Percentiles rank a stretch among this genome's conserved stretches.
Conservation (phyloP, 2,113 vertebrate genomes). For the Coreoperca whiteheadi region DNA sequence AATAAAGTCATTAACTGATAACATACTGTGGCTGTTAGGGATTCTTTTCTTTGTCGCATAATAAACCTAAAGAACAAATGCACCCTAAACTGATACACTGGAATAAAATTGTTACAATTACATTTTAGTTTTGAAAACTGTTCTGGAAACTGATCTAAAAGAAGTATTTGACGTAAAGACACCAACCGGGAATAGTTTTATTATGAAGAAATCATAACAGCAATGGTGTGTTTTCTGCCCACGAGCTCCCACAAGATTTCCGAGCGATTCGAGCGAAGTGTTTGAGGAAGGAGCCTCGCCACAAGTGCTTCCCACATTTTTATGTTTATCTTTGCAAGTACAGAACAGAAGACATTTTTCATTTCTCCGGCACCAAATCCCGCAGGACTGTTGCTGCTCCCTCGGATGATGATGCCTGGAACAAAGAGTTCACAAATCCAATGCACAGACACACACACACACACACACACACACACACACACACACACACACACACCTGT, state of each 20-base stretch:
- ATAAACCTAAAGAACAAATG: conserved; percentile 12
- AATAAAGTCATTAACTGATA: conserved; percentile 62
- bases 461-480: conserved; percentile 7
- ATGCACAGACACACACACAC: background rate
- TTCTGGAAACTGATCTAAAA: conserved; percentile 44
- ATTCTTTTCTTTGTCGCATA: background rate
- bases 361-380: conserved; percentile 51
- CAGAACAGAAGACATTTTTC: conserved; percentile 60
- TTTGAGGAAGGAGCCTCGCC: conserved; percentile 33
- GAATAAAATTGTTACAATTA: conserved; percentile 44
- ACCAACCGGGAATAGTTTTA: conserved; percentile 41
- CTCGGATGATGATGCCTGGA: conserved; percentile 37
- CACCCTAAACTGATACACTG: conserved; percentile 5
- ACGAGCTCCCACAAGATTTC: conserved; percentile 58
- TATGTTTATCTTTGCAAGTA: conserved; percentile 62
- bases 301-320: conserved; percentile 49
- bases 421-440: conserved; percentile 50
- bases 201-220: conserved; percentile 46
- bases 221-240: conserved; percentile 33
- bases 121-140: conserved; percentile 18
- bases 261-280: conserved; percentile 5
- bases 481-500: conserved; percentile 35
- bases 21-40: background rate
- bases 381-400: conserved; percentile 35
- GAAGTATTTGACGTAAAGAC: conserved; percentile 42